Conservation (phyloP, 2,888 invertebrate genomes). For the Didymodactylos carnosus region DNA sequence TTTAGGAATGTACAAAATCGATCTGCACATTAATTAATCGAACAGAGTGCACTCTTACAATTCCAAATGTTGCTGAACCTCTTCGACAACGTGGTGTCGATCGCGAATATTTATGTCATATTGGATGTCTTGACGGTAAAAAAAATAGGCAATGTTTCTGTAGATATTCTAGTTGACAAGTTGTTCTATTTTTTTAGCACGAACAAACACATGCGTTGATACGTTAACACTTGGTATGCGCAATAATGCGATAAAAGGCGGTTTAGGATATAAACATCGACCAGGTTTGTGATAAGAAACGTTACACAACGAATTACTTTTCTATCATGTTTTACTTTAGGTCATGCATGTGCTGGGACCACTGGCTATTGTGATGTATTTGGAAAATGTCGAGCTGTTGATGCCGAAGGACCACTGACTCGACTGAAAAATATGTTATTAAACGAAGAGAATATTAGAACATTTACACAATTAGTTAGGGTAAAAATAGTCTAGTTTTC, state of each 20-base stretch:
- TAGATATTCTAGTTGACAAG: neutral
- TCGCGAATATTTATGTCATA: slow-evolving; percentile 58
- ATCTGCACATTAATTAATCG: slow-evolving; percentile 13
- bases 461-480: slow-evolving; percentile 76
- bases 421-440: slow-evolving; percentile 82
- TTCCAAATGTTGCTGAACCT: slow-evolving; percentile 33
- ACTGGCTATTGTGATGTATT: slow-evolving; percentile 97
- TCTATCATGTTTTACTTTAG: too few relatives aligned
- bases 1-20: neutral
- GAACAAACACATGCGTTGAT: neutral
- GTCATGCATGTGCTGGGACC: slow-evolving; percentile 95
- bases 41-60: neutral
- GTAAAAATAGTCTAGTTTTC: slow-evolving; percentile 34
- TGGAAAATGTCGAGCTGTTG: slow-evolving; percentile 87
- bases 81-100: slow-evolving; percentile 53
- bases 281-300: neutral
- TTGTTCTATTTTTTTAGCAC: neutral
- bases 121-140: slow-evolving; percentile 50
- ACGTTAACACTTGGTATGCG: neutral
- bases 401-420: slow-evolving; percentile 90
- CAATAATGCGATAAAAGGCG: neutral
- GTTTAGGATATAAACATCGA: neutral
- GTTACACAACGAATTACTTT: too few relatives aligned
- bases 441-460: slow-evolving; percentile 64
- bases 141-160: neutral